Base-by-base conservation (phyloP, 2,113 vertebrate genomes). In the Lepisosteus oculatus region DNA sequence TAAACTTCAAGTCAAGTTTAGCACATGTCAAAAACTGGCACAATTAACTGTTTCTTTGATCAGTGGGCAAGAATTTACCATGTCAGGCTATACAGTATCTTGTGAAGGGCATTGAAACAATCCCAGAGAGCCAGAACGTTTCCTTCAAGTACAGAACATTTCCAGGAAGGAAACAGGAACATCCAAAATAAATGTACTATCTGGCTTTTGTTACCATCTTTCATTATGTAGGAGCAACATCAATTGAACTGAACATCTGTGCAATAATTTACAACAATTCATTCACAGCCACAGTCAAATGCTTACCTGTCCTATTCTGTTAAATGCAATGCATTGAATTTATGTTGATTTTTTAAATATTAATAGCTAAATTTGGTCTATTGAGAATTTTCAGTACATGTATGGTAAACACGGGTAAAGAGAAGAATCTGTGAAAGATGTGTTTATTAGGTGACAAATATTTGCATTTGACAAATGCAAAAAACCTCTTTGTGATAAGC, bases 91-190 rank as follows among this genome's bases (percentile, higher is more conserved):
- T 51, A 1, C 69, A 74, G 81, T 75, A 73, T 54, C n/a, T 62
- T 63, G 1, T 77, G 83, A 86, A 87, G 85, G 88, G 84, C 84
- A 83, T 83, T 84, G 83, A 72, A 86, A 86, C 81, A 85, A 83
- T 83, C 79, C 85, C 81, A 80, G 54, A 79, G 81, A 88, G 82
- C 85, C 85, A 83, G 80, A 81, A 81, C 79, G 17, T 3, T 66
- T 11, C 69, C 71, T 55, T 1, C 44, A 70, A 70, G 70, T 54
- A 42, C 73, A 62, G 9, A 74, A 56, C 13, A 51, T 43, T 72
- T 72, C 29, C 41, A 7, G 14, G 41, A 14, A 72, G 42, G 51
- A 71, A 70, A 17, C 41, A 14, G 29, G 12, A n/a, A 13, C 9
- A n/a, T 15, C 70, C 13, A 14, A 41, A 14, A 12, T 29, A 14